Percentiles rank a stretch among this genome's conserved stretches.
Evolutionary conservation across 2,888 invertebrate species (phyloP).

Genomic region (Torymus auratus): DNA sequence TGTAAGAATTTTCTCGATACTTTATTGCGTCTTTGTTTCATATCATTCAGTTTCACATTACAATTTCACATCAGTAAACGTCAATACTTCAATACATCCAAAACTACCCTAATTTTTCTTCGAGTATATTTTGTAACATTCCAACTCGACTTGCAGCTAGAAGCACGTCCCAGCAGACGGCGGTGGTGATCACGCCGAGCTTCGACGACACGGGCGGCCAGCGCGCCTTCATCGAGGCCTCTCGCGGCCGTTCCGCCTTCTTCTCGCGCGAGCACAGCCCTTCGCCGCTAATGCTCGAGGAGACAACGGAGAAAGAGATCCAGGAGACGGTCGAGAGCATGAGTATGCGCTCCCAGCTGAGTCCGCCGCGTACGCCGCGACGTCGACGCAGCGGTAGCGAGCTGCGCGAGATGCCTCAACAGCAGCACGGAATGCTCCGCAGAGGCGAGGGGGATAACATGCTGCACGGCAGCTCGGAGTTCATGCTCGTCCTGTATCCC

Average conservation of each 20-base stretch:
- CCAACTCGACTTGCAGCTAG: constrained; percentile 17
- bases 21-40: no score
- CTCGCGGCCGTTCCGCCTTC: constrained; percentile 53
- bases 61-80: no score
- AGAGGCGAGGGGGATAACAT: constrained; percentile 75
- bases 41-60: no score
- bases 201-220: constrained; percentile 64
- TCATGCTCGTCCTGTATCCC: constrained; percentile 87
- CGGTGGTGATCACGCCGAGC: constrained; percentile 59
- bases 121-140: no score
- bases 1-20: no score
- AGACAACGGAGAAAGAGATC: constrained; percentile 29
- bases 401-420: neutral
- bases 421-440: constrained; percentile 12
- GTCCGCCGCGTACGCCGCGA: constrained; percentile 21
- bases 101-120: no score
- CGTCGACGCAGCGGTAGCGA: constrained; percentile 41
- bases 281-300: constrained; percentile 62
- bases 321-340: constrained; percentile 36
- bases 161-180: constrained; percentile 35
- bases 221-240: constrained; percentile 53
- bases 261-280: constrained; percentile 63
- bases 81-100: no score
- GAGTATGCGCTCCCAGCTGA: constrained; percentile 10
- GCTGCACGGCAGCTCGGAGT: constrained; percentile 85